A percentile compares a stretch with the other conserved stretches of the same genome.
phyloP scores from a whole-genome alignment of 2,888 invertebrate genomes.

The Mellilla xanthometata region DNA sequence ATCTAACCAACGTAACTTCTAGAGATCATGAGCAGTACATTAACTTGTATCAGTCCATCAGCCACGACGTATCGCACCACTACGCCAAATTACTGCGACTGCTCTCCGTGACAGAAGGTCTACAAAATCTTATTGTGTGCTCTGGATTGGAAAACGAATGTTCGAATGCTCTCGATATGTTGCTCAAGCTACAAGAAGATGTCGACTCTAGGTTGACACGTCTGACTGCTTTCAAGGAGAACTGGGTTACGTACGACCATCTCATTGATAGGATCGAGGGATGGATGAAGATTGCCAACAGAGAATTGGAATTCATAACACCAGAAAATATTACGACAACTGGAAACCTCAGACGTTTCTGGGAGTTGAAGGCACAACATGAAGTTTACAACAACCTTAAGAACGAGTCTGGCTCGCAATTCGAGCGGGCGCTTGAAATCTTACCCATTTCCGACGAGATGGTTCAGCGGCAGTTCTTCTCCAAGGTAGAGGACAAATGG shows the following conservation, averaged over 20 bases:
- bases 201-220: conserved; percentile 88
- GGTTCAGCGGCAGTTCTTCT: conserved; percentile 90
- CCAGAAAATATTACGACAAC: conserved; percentile 84
- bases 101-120: conserved; percentile 86
- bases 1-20: conserved; percentile 90
- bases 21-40: conserved; percentile 93
- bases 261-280: conserved; percentile 88
- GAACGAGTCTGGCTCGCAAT: conserved; percentile 87
- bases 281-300: conserved; percentile 89
- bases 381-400: conserved; percentile 91
- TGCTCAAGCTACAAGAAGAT: conserved; percentile 88
- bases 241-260: conserved; percentile 89
- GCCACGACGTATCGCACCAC: conserved; percentile 90
- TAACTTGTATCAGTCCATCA: conserved; percentile 90
- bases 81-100: conserved; percentile 90
- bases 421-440: conserved; percentile 90
- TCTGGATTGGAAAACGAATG: conserved; percentile 89
- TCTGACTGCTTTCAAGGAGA: conserved; percentile 88
- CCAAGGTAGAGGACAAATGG: conserved; percentile 91
- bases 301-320: conserved; percentile 86
- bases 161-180: conserved; percentile 87
- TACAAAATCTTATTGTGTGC: conserved; percentile 89
- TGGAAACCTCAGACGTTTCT: conserved; percentile 91
- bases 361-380: conserved; percentile 94
- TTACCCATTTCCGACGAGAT: conserved; percentile 93